These are phyloP conservation scores for Acanthacorydalis orientalis DNA, from an alignment of 2,888 invertebrate genomes.

Conservation along the genomic window DNA sequence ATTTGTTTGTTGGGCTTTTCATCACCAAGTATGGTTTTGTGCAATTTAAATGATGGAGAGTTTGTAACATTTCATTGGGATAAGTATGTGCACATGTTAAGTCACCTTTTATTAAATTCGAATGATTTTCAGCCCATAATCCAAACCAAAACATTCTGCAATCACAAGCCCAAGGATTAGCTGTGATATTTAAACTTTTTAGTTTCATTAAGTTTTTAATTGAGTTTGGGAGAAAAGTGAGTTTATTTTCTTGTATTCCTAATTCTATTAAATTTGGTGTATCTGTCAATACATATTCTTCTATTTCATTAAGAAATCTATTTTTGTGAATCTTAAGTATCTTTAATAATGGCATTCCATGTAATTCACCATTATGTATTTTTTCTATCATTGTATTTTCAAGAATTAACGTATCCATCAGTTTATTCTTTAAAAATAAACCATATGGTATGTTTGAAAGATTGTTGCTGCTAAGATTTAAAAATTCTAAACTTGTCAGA, in stretches of 20 bases:
- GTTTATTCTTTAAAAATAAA: constrained; percentile 44
- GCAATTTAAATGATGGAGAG: constrained; percentile 56
- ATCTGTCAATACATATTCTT: constrained; percentile 43
- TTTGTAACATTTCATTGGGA: constrained; percentile 49
- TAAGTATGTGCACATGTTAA: constrained; percentile 49
- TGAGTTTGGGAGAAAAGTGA: constrained; percentile 53
- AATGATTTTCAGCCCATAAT: constrained; percentile 38
- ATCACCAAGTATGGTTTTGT: constrained; percentile 42
- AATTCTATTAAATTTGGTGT: constrained; percentile 40
- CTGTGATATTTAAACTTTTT: constrained; percentile 44
- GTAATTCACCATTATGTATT: constrained; percentile 46
- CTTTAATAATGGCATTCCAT: constrained; percentile 41
- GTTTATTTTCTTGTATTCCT: constrained; percentile 51
- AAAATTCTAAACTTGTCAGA: constrained; percentile 32
- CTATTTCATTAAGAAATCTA: constrained; percentile 38
- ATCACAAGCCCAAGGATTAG: constrained; percentile 74
- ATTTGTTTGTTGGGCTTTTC: constrained; percentile 43
- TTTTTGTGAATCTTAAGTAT: constrained; percentile 45
- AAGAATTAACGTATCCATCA: constrained; percentile 40
- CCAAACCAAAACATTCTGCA: constrained; percentile 70
- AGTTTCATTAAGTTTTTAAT: constrained; percentile 45
- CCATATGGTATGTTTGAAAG: constrained; percentile 36
- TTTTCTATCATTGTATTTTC: constrained; percentile 48
- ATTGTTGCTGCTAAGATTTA: constrained; percentile 42
- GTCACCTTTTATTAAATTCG: constrained; percentile 35